Percentiles rank a stretch among this genome's conserved stretches.
Conservation (phyloP, 2,113 vertebrate species). For the Spea bombifrons region DNA sequence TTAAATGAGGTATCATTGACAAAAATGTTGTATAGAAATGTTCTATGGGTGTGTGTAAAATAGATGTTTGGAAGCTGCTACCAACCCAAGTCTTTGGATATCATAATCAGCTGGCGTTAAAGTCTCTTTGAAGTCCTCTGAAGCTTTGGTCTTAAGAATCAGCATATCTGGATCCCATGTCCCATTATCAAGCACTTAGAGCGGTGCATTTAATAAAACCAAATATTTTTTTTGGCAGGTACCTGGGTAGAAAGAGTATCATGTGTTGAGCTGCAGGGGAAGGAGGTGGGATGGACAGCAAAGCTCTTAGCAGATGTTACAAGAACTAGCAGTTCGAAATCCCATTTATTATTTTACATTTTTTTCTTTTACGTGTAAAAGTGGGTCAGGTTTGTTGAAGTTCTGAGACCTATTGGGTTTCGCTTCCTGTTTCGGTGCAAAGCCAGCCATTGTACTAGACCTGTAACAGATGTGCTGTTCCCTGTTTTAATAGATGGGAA, state of each 20-base stretch:
- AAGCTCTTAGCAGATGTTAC: conserved; percentile 76
- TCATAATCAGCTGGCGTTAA: conserved; percentile 33
- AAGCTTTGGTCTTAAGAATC: conserved; percentile 45
- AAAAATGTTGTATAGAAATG: neutral
- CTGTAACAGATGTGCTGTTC: conserved; percentile 67
- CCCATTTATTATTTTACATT: conserved; percentile 25
- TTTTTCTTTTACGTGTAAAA: conserved; percentile 62
- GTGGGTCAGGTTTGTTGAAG: conserved; percentile 62
- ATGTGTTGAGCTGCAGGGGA: conserved; percentile 53
- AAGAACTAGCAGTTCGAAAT: conserved; percentile 70
- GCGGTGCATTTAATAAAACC: conserved; percentile 60
- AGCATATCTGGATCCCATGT: conserved; percentile 49
- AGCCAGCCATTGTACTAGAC: conserved; percentile 65
- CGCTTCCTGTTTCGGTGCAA: conserved; percentile 65
- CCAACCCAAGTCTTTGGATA: conserved; percentile 27
- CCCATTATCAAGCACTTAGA: conserved; percentile 57
- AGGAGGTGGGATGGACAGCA: conserved; percentile 51
- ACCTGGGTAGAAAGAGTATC: conserved; percentile 61
- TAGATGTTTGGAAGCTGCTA: neutral
- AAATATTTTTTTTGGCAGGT: conserved; percentile 76
- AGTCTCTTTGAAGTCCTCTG: conserved; percentile 43
- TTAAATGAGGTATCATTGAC: too few species aligned
- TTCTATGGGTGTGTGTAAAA: neutral
- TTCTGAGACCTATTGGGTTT: conserved; percentile 70
- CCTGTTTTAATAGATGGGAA: conserved; percentile 55